Evolutionary conservation across 2,888 invertebrate genomes (phyloP), one percentile per base, ranked within the genome.

Genomic region (Drosophila fungiperda): DNA sequence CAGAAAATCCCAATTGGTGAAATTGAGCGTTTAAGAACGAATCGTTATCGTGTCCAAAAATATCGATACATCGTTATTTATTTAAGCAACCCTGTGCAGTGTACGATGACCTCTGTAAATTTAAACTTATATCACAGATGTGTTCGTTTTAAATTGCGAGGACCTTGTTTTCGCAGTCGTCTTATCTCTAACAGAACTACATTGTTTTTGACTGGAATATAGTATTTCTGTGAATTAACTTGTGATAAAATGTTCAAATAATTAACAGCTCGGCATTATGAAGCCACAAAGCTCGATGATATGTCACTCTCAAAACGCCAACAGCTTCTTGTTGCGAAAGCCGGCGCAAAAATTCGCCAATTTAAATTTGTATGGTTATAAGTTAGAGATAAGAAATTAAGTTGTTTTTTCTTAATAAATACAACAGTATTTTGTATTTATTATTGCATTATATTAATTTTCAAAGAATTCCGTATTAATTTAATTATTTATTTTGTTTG

Each of bases 401-500:
- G 8, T 45, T 2, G 1, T 23, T 45, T 23, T 23, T 23, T 8
- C 8, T 8, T 45, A 4, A 45, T 23, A 15, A 45, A 8, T 8
- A 20, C 3, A 20, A 15, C 7, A 20, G 20, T 20, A 20, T 45
- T 26, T 23, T 17, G 32, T 20, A 9, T 36, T 9, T 17, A 7
- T 6, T 23, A 17, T 23, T 2, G 6, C 5, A 17, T 15, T 26
- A 17, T 23, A 3, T 54, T 12, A 12, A 29, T 12, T 36, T 40
- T 23, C 23, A 58, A 33, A 45, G 20, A 12, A 20, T 12, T 20
- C 12, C 7, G 45, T 15, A 5, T 40, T 15, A 29, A 42, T 20
- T 20, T 1, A 29, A 32, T 65, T 90, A 90, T 73, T 88, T 91
- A 23, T 80, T 82, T 20, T 73, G 59, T 70, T 97, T 96, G 87